Evolutionary conservation across 1,140 invertebrate species (phyloP).

Genomic region (Zaprionus taronus): DNA sequence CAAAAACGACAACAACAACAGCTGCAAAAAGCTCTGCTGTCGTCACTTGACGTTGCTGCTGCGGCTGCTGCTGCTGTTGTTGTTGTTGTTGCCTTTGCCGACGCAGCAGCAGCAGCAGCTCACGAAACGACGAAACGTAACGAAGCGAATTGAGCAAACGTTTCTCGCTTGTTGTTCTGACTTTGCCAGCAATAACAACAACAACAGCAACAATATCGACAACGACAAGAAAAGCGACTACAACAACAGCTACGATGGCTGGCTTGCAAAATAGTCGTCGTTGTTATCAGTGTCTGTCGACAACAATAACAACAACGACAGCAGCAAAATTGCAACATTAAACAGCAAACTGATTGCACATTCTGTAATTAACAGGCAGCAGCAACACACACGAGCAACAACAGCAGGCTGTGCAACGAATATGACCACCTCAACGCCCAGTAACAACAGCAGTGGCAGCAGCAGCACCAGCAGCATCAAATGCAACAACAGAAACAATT

Average conservation of each 20-base stretch:
- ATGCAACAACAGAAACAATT: constrained; percentile 40
- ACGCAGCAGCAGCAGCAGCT: constrained; percentile 57
- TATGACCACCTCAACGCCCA: constrained; percentile 77
- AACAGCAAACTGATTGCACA: constrained; percentile 47
- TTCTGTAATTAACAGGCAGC: constrained; percentile 57
- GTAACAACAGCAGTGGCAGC: constrained; percentile 37
- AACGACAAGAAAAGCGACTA: constrained; percentile 10
- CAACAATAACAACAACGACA: neutral
- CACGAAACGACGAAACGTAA: constrained; percentile 19
- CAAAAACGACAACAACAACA: constrained; percentile 31
- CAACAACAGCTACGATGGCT: constrained; percentile 18
- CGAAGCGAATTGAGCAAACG: constrained; percentile 37
- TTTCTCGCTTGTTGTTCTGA: constrained; percentile 43
- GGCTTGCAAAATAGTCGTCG: constrained; percentile 23
- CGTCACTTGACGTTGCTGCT: constrained; percentile 6
- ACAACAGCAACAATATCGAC: constrained; percentile 18
- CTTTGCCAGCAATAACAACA: constrained; percentile 19
- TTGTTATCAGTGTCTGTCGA: constrained; percentile 42
- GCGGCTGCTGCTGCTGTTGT: constrained; percentile 14
- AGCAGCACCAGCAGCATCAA: constrained; percentile 26
- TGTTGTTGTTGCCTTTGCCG: constrained; percentile 27
- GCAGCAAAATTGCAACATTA: constrained; percentile 40
- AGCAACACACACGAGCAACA: constrained; percentile 38
- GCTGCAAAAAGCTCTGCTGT: constrained; percentile 60
- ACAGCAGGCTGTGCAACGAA: constrained; percentile 43